phyloP scores from a whole-genome alignment of 2,797 vertebrate species.

The Paedocypris micromegethes region DNA sequence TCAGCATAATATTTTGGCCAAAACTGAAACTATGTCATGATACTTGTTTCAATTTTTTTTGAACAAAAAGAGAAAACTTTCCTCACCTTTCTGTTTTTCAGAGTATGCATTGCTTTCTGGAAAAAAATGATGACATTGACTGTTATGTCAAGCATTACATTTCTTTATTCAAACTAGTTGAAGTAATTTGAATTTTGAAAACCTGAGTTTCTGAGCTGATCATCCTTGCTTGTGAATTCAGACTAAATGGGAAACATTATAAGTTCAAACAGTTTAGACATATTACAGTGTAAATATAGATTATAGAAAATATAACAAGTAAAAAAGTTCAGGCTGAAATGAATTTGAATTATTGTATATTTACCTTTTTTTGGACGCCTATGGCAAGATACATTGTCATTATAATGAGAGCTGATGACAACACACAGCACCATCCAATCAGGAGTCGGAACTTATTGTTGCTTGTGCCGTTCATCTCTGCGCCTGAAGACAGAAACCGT shows the following conservation, averaged over 20 bases:
- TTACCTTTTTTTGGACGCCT: slow-evolving; percentile 34
- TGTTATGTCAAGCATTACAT: background rate
- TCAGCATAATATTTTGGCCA: background rate
- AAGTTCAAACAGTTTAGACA: too few relatives aligned
- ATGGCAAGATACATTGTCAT: slow-evolving; percentile 47
- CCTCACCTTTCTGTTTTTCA: background rate
- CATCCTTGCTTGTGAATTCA: background rate
- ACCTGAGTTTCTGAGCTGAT: background rate
- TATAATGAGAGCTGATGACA: slow-evolving; percentile 56
- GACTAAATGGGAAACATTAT: too few relatives aligned
- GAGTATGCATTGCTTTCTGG: background rate
- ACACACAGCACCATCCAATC: slow-evolving; percentile 61
- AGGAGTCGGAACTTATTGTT: slow-evolving; percentile 54
- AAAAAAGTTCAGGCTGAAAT: too few relatives aligned
- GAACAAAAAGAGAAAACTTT: background rate
- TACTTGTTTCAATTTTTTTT: background rate
- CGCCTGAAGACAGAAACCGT: slow-evolving; percentile 31
- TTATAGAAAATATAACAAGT: too few relatives aligned
- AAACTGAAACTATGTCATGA: background rate
- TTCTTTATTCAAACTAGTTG: background rate
- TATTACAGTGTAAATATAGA: too few relatives aligned
- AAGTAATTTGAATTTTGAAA: background rate
- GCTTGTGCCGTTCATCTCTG: slow-evolving; percentile 47
- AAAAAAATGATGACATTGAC: background rate
- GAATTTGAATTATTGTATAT: too few relatives aligned